phyloP scores from a whole-genome alignment of 2,888 invertebrate genomes.

The Drosophila testacea region DNA sequence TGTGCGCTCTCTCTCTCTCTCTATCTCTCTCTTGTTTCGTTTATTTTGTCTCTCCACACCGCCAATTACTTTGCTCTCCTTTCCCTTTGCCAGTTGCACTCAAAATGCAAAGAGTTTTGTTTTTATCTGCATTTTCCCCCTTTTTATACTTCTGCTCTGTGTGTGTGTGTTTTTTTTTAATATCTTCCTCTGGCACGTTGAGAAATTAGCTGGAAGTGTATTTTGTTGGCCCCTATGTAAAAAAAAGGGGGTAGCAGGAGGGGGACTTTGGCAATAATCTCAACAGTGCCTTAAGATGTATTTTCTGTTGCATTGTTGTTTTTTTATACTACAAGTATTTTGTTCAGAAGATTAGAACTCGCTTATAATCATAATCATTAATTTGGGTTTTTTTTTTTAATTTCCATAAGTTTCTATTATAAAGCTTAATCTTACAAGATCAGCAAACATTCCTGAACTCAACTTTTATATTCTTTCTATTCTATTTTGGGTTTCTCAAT shows the following conservation, averaged over 20 bases:
- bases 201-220: slow-evolving; percentile 40
- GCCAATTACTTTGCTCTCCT: slow-evolving; percentile 33
- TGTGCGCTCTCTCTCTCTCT: slow-evolving; percentile 14
- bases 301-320: neutral
- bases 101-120: slow-evolving; percentile 49
- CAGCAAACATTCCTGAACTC: slow-evolving; percentile 1
- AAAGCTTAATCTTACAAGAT: neutral
- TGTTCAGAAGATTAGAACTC: neutral
- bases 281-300: slow-evolving; percentile 10
- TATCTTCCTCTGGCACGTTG: slow-evolving; percentile 25
- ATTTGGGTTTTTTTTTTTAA: neutral
- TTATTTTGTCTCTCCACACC: slow-evolving; percentile 16
- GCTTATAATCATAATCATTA: neutral
- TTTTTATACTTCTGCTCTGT: slow-evolving; percentile 22
- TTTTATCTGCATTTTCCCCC: slow-evolving; percentile 34
- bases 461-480: neutral
- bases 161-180: neutral
- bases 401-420: neutral
- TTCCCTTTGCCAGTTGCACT: slow-evolving; percentile 67
- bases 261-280: slow-evolving; percentile 14
- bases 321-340: neutral
- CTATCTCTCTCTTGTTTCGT: slow-evolving; percentile 5
- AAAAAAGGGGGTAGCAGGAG: neutral
- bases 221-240: slow-evolving; percentile 9
- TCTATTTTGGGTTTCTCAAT: neutral